Evolutionary conservation across 2,888 invertebrate genomes (phyloP).

Genomic region (Listrodromus nycthemerus): DNA sequence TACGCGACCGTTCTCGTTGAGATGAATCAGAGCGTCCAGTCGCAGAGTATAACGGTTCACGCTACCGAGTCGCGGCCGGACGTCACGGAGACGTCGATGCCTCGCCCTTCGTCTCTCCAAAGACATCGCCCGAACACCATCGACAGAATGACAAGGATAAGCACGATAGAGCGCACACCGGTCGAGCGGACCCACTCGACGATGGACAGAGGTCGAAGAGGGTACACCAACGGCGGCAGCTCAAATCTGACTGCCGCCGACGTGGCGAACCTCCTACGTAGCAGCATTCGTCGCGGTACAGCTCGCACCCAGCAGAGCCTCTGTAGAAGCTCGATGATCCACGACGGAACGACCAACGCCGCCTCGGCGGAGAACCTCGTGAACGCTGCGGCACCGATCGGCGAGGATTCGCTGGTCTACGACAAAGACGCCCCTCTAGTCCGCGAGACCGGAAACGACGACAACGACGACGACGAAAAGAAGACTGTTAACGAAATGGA

Average conservation of each 20-base stretch:
- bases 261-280: slow-evolving; percentile 86
- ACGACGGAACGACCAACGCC: slow-evolving; percentile 67
- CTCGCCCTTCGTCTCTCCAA: slow-evolving; percentile 48
- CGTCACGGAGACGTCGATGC: slow-evolving; percentile 65
- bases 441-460: slow-evolving; percentile 61
- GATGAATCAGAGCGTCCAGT: slow-evolving; percentile 85
- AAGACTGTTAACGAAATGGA: slow-evolving; percentile 83
- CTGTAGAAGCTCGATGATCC: slow-evolving; percentile 72
- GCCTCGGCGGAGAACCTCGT: slow-evolving; percentile 82
- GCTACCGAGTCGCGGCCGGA: slow-evolving; percentile 72
- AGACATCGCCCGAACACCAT: slow-evolving; percentile 77
- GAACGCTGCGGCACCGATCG: slow-evolving; percentile 83
- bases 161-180: slow-evolving; percentile 71
- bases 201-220: slow-evolving; percentile 72
- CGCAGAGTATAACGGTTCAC: slow-evolving; percentile 70
- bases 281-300: slow-evolving; percentile 86
- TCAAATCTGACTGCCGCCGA: slow-evolving; percentile 86
- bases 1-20: slow-evolving; percentile 88
- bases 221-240: slow-evolving; percentile 69
- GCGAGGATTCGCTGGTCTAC: slow-evolving; percentile 79
- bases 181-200: slow-evolving; percentile 77
- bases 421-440: slow-evolving; percentile 80
- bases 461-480: slow-evolving; percentile 74
- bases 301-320: slow-evolving; percentile 80
- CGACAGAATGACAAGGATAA: slow-evolving; percentile 76